Evolutionary conservation across 92 coral and sea anemone species (phyloP).

Genomic region (Siderastrea siderea): DNA sequence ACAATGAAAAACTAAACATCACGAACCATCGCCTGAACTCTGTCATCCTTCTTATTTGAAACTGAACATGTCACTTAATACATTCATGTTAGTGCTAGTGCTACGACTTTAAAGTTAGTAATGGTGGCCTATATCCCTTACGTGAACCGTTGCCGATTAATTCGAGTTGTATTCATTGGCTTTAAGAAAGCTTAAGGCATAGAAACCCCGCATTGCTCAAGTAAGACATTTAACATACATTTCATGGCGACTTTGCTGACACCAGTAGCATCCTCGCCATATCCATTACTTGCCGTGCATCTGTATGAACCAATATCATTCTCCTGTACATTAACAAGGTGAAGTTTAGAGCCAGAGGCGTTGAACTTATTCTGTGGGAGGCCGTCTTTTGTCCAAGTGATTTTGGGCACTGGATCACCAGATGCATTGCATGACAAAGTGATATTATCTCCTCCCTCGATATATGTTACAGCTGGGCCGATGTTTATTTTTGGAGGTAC

Average conservation of each 20-base stretch:
- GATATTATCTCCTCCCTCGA: constrained; percentile 17
- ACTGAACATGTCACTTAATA: no score
- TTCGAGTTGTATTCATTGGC: no score
- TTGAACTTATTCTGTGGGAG: not conserved
- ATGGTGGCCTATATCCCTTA: no score
- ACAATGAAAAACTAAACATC: no score
- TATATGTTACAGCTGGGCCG: not conserved
- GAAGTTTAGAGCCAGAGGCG: not conserved
- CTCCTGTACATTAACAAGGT: constrained; percentile 15
- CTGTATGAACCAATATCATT: constrained; percentile 49
- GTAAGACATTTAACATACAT: constrained; percentile 7
- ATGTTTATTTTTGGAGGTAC: constrained; percentile 13
- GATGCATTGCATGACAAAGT: constrained; percentile 50
- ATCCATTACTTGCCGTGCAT: constrained; percentile 52
- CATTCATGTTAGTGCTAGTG: no score
- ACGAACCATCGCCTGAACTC: no score
- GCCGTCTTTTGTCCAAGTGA: constrained; percentile 59
- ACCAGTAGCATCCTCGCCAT: constrained; percentile 14
- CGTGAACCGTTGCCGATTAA: no score
- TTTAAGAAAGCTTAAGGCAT: no score
- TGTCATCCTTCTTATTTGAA: no score
- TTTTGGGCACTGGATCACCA: constrained; percentile 60
- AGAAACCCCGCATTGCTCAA: not conserved
- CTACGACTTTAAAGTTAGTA: no score
- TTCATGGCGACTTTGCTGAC: not conserved